phyloP scores from a whole-genome alignment of 2,888 invertebrate genomes.

The Nomada fucata region DNA sequence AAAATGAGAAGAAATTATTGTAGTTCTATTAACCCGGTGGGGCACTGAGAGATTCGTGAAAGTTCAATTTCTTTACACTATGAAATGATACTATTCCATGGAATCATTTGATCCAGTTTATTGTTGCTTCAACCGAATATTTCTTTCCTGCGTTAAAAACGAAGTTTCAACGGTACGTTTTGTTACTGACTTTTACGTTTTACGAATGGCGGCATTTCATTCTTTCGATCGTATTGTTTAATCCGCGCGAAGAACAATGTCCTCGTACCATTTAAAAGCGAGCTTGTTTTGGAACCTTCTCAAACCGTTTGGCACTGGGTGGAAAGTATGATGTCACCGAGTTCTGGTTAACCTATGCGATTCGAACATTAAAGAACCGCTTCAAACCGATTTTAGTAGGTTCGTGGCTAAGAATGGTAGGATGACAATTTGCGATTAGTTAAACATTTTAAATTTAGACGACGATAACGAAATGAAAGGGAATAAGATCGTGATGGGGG shows the following conservation, averaged over 20 bases:
- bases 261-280: constrained; percentile 58
- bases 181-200: not conserved
- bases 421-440: constrained; percentile 24
- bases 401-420: constrained; percentile 34
- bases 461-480: not conserved
- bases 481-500: not conserved
- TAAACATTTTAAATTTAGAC: constrained; percentile 34
- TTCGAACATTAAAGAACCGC: constrained; percentile 56
- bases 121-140: not conserved
- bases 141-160: too few species aligned
- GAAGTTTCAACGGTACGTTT: too few species aligned
- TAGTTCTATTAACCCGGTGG: not conserved
- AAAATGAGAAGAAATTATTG: not conserved
- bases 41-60: not conserved
- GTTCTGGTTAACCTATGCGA: constrained; percentile 35
- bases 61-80: constrained; percentile 2
- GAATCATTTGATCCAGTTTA: not conserved
- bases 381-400: constrained; percentile 56
- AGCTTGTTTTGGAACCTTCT: constrained; percentile 61
- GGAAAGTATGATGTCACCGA: constrained; percentile 58
- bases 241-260: constrained; percentile 37
- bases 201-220: not conserved
- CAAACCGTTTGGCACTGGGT: constrained; percentile 62
- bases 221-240: not conserved
- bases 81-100: not conserved